Percentiles rank a stretch among this genome's conserved stretches.
These are phyloP conservation scores for Drosophila nikananu DNA, from an alignment of 1,140 invertebrate genomes.

Conservation along the genomic window DNA sequence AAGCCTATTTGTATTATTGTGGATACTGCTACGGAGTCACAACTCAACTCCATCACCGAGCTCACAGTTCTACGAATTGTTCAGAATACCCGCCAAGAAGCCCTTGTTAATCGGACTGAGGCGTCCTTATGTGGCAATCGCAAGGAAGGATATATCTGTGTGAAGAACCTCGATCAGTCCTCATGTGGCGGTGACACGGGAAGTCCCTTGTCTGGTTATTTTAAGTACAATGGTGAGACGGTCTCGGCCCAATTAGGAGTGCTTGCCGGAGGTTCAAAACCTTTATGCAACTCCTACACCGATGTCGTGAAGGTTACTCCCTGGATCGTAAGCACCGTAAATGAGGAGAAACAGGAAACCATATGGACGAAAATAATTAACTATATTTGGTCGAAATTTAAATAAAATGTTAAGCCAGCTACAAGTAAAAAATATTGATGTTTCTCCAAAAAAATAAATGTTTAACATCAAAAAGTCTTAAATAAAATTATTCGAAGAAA, in stretches of 20 bases:
- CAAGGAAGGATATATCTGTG: not conserved
- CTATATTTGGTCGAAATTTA: not conserved
- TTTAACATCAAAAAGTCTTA: too few relatives aligned
- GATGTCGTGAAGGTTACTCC: not conserved
- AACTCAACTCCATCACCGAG: not conserved
- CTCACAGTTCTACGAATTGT: not conserved
- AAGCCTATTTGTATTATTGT: conserved; percentile 6
- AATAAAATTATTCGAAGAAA: not conserved
- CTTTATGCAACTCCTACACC: not conserved
- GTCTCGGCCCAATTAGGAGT: not conserved
- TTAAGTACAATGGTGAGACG: not conserved
- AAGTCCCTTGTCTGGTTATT: not conserved
- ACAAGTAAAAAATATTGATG: not conserved
- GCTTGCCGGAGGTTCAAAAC: not conserved
- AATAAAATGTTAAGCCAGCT: not conserved
- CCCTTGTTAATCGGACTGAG: too few relatives aligned
- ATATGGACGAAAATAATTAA: not conserved
- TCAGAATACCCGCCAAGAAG: not conserved
- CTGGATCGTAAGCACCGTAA: not conserved
- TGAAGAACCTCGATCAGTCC: not conserved
- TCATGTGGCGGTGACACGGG: not conserved
- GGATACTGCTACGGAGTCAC: not conserved
- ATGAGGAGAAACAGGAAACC: not conserved
- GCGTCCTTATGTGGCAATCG: not conserved
- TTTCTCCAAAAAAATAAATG: not conserved